phyloP scores from a whole-genome alignment of 2,888 invertebrate species.

The Heliconius sara region DNA sequence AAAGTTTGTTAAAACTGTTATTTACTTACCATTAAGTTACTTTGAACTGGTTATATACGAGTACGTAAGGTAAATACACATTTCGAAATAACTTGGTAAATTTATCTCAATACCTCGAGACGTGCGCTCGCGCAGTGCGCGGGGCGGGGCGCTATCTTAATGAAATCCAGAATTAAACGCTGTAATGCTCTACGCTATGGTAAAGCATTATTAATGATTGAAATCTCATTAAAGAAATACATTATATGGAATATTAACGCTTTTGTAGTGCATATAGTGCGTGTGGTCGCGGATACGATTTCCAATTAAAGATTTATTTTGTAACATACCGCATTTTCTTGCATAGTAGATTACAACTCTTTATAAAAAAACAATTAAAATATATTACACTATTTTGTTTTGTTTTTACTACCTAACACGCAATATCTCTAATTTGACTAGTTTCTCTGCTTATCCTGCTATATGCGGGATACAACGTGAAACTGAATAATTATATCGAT shows the following conservation, averaged over 20 bases:
- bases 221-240: conserved; percentile 29
- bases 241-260: background rate
- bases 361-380: too few species aligned
- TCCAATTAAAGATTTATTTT: background rate
- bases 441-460: too few species aligned
- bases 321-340: background rate
- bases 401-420: too few species aligned
- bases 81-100: conserved; percentile 10
- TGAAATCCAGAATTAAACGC: conserved; percentile 40
- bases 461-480: too few species aligned
- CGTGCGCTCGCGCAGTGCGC: background rate
- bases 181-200: conserved; percentile 11
- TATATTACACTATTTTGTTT: too few species aligned
- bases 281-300: background rate
- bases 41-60: too few species aligned
- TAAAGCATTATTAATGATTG: conserved; percentile 29
- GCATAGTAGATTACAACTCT: too few species aligned
- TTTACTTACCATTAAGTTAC: background rate
- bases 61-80: background rate
- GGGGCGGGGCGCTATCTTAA: conserved; percentile 37
- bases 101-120: conserved; percentile 13
- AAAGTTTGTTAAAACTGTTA: background rate
- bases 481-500: too few species aligned
- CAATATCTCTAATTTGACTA: too few species aligned
- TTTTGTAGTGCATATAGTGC: background rate